These are phyloP conservation scores for Herpailurus yagouaroundi DNA, from an alignment of 2,113 vertebrate genomes.

Conservation along the genomic window DNA sequence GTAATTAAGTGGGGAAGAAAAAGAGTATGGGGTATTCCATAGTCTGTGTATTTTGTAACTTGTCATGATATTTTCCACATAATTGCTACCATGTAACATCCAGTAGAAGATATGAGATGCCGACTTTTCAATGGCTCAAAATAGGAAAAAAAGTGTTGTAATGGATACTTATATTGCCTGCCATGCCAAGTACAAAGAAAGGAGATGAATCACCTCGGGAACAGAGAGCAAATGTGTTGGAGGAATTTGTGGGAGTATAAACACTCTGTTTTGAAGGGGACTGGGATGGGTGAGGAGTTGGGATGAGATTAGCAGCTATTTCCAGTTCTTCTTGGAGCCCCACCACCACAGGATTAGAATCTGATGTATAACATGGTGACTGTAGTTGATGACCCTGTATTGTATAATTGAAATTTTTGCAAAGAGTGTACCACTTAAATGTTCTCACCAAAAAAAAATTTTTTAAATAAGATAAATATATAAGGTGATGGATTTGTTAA, in stretches of 20 bases:
- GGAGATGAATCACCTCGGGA: too few species aligned
- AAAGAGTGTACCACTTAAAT: neutral
- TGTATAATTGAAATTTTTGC: neutral
- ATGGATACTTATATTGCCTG: neutral
- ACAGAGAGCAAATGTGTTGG: neutral
- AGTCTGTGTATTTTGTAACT: neutral
- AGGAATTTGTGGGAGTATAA: neutral
- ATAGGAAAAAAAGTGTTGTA: neutral
- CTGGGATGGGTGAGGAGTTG: neutral
- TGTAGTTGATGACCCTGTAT: neutral
- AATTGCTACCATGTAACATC: neutral
- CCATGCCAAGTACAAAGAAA: neutral
- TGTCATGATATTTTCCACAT: neutral
- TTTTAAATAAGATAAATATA: neutral
- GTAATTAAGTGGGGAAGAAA: neutral
- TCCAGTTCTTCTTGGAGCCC: neutral
- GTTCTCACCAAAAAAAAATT: neutral
- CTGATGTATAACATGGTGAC: neutral
- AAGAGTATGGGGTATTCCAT: neutral
- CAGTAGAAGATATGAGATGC: neutral
- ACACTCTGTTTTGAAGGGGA: neutral
- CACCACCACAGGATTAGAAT: neutral
- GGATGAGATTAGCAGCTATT: neutral
- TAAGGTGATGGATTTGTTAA: neutral
- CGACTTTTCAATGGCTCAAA: neutral